These are phyloP conservation scores for Syndactyla subalaris DNA, from an alignment of 2,797 vertebrate species.

Conservation along the genomic window DNA sequence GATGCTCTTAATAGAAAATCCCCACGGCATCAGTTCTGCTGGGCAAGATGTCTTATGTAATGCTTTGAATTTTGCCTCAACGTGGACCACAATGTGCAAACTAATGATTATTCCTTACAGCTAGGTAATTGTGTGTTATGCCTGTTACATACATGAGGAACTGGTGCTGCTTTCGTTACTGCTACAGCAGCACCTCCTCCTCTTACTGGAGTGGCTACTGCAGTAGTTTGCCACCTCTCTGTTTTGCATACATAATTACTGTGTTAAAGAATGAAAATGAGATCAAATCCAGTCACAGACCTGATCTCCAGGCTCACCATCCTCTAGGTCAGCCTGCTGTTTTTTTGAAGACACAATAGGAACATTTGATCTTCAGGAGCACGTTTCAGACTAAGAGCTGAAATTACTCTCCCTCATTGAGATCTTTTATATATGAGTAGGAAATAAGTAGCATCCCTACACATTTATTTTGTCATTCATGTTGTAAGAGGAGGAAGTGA, in stretches of 20 bases:
- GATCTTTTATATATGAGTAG: background rate
- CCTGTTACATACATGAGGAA: background rate
- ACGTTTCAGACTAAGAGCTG: background rate
- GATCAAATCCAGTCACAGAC: background rate
- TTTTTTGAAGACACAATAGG: background rate
- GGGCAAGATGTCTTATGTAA: background rate
- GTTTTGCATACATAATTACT: rapidly evolving
- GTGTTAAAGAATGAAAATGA: background rate
- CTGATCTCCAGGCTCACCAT: background rate
- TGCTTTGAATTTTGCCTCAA: background rate
- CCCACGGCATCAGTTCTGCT: background rate
- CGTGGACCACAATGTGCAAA: background rate
- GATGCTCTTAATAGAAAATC: background rate
- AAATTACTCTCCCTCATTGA: background rate
- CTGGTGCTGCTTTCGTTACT: background rate
- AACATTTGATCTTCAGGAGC: background rate
- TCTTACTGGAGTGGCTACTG: background rate
- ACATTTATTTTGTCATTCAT: background rate
- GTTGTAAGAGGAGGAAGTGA: background rate
- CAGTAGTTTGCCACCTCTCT: background rate
- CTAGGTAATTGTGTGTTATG: background rate
- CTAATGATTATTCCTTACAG: background rate
- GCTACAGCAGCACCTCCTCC: background rate
- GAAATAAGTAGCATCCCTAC: background rate
- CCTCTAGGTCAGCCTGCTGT: background rate